Conservation (phyloP, 1,140 invertebrate genomes). For the Zaprionus ornatus region DNA sequence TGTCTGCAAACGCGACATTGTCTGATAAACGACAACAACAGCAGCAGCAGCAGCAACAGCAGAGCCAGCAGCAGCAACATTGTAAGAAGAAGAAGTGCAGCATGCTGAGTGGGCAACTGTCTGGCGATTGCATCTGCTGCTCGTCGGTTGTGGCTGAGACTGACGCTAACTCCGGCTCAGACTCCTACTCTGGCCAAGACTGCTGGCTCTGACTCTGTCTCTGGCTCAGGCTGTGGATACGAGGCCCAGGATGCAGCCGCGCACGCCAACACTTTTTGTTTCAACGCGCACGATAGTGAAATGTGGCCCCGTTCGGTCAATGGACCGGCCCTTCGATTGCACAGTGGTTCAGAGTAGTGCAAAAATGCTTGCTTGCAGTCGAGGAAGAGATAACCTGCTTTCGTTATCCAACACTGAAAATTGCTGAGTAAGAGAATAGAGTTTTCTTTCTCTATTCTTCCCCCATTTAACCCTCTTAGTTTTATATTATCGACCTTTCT, state of each 20-base stretch:
- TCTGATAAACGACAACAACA: slow-evolving; percentile 61
- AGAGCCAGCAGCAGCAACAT: slow-evolving; percentile 6
- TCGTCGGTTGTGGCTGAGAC: slow-evolving; percentile 5
- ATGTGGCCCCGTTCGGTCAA: slow-evolving; percentile 48
- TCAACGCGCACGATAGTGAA: slow-evolving; percentile 71
- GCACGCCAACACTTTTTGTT: slow-evolving; percentile 74
- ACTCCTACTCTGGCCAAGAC: slow-evolving; percentile 1
- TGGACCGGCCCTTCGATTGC: slow-evolving; percentile 34
- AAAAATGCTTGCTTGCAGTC: not conserved
- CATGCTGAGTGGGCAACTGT: slow-evolving; percentile 66
- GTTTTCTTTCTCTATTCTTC: too few species aligned
- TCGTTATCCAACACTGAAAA: too few species aligned
- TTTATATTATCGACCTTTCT: too few species aligned
- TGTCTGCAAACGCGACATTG: slow-evolving; percentile 73
- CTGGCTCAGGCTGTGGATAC: slow-evolving; percentile 23
- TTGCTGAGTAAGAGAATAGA: too few species aligned
- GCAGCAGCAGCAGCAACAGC: slow-evolving; percentile 29
- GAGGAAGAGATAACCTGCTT: too few species aligned
- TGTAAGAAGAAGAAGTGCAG: slow-evolving; percentile 21
- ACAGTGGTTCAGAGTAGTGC: not conserved
- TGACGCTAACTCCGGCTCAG: slow-evolving; percentile 19
- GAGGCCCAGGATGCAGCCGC: slow-evolving; percentile 51
- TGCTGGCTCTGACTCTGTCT: slow-evolving; percentile 16
- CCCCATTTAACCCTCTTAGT: too few species aligned
- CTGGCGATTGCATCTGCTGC: slow-evolving; percentile 65